Evolutionary conservation across 2,113 vertebrate species (phyloP), one percentile per base, ranked within the genome.

Genomic region (Polypterus senegalus): DNA sequence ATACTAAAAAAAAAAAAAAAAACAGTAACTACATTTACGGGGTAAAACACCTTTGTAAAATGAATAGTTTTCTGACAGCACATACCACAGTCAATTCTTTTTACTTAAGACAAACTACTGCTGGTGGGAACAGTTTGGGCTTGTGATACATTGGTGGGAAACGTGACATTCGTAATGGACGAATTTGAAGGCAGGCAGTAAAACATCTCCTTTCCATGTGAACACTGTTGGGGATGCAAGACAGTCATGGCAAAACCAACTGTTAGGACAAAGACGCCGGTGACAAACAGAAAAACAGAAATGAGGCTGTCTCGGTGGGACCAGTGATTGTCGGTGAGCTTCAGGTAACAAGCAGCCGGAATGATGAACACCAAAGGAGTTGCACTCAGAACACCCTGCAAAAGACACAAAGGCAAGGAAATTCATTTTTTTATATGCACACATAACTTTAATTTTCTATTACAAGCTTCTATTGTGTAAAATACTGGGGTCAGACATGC

Each of bases 281-380:
- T 47, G 4, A 78, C 45, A 43, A 98, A 82, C 70, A 97, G 76
- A 60, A 88, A 44, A 47, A 65, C 60, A 47, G 92, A 81, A 44
- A 91, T 67, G 61, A 93, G 45, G 60, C 89, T 92, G 72, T 91
- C 86, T 2, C 70, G 66, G 60, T 89, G 83, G 67, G 81, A 89
- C 91, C 88, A 92, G 49, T 76, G 80, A 45, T 89, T 85, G 48
- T 83, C 54, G 9, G 90, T 92, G 48, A 97, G 83, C 66, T 82
- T 97, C 61, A 97, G 79, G 68, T 88, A 96, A 70, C 96, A 97
- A 0, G 90, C 92, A 1, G 92, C 82, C 3, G 94, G 93, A 48
- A 97, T 83, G 80, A 97, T 92, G 86, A 97, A 97, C 77, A 98
- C 89, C 57, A 98, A 80, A 0, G 94, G 96, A 3, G 83, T 86